Conservation (phyloP, 2,113 vertebrate species). For the Dendropsophus ebraccatus region DNA sequence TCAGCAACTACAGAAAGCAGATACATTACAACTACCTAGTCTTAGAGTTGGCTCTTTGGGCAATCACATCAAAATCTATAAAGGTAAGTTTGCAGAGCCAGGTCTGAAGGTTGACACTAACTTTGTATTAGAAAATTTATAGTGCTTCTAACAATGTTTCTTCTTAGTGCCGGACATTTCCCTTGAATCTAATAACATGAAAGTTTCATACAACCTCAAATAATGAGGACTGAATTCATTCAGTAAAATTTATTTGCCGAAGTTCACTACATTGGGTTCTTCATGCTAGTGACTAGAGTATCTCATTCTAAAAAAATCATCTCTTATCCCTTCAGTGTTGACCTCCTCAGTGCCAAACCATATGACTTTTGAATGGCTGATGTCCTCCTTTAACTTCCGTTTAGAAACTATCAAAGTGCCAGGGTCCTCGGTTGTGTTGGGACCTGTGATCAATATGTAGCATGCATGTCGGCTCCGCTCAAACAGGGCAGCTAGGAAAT, state of each 20-base stretch:
- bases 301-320: slow-evolving; percentile 82
- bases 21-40: too few relatives aligned
- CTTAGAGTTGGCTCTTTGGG: too few relatives aligned
- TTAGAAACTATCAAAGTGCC: slow-evolving; percentile 81
- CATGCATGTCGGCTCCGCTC: slow-evolving; percentile 90
- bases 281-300: slow-evolving; percentile 73
- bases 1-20: background rate
- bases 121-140: background rate
- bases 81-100: background rate
- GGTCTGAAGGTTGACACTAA: background rate
- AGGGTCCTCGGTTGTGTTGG: slow-evolving; percentile 14
- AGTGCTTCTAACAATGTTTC: background rate
- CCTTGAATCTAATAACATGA: background rate
- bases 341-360: slow-evolving; percentile 62
- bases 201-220: too few relatives aligned
- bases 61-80: background rate
- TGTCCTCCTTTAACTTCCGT: slow-evolving; percentile 82
- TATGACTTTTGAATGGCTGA: slow-evolving; percentile 72
- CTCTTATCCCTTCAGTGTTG: slow-evolving; percentile 72
- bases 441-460: slow-evolving; percentile 82
- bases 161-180: background rate
- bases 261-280: background rate
- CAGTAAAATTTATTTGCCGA: background rate
- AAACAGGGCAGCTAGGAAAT: slow-evolving; percentile 76
- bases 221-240: background rate